A percentile compares a stretch with the other conserved stretches of the same genome.
Conservation (phyloP, 2,113 vertebrate species). For the Hypomesus transpacificus region DNA sequence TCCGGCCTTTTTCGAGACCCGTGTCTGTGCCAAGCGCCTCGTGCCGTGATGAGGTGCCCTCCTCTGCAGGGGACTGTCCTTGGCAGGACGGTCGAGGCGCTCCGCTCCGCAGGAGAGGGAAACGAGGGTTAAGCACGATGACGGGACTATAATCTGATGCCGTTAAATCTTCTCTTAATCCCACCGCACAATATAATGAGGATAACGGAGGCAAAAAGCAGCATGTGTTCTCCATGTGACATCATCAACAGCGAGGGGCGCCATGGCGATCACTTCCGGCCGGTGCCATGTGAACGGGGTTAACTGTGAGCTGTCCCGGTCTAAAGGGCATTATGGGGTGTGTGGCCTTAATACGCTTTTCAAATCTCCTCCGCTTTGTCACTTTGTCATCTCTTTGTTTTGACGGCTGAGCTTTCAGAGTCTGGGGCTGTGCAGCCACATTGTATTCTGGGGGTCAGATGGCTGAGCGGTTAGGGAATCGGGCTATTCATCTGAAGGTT, state of each 20-base stretch:
- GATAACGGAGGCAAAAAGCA: background rate
- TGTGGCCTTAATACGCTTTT: slow-evolving; percentile 52
- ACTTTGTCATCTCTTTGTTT: slow-evolving; percentile 38
- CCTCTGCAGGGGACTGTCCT: background rate
- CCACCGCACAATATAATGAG: slow-evolving; percentile 14
- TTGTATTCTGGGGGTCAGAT: background rate
- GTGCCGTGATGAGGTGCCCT: too few species aligned
- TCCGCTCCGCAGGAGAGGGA: background rate
- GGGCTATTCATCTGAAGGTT: too few species aligned
- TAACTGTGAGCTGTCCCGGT: background rate
- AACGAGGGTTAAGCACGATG: background rate
- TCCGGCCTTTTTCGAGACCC: slow-evolving; percentile 2
- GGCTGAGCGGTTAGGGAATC: too few species aligned
- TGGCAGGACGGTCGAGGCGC: too few species aligned
- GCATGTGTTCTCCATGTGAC: background rate
- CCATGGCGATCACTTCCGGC: slow-evolving; percentile 5
- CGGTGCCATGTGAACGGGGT: background rate
- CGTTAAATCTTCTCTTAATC: slow-evolving; percentile 30
- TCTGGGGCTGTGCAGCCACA: background rate
- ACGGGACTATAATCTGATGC: slow-evolving; percentile 10
- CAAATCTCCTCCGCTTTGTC: slow-evolving; percentile 46
- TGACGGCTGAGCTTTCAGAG: slow-evolving; percentile 10
- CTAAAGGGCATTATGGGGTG: slow-evolving; percentile 41
- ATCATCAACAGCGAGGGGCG: background rate
- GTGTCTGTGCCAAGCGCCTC: background rate